A percentile compares a stretch with the other conserved stretches of the same genome.
These are phyloP conservation scores for Hippocampus kuda DNA, from an alignment of 2,797 vertebrate genomes.

Conservation along the genomic window DNA sequence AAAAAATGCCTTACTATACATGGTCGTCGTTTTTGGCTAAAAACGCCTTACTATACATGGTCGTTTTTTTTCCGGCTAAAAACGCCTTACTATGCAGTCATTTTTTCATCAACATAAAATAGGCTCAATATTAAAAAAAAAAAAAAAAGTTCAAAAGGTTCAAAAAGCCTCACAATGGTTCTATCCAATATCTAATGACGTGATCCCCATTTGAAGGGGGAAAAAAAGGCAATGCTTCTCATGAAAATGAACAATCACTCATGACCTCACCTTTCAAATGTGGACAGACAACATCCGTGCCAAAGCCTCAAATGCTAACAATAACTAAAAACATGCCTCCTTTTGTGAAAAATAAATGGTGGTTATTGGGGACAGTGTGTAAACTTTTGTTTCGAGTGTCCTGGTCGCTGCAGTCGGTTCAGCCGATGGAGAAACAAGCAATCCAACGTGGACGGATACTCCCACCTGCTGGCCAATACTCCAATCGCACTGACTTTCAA, in stretches of 20 bases:
- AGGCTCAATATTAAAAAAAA: too few relatives aligned
- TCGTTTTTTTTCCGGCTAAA: too few relatives aligned
- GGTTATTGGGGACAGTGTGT: neutral
- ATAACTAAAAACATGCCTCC: neutral
- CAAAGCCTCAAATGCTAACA: constrained; percentile 7
- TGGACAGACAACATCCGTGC: constrained; percentile 1
- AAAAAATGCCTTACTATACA: too few relatives aligned
- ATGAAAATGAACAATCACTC: constrained; percentile 9
- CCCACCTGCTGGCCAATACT: constrained; percentile 44
- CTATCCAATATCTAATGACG: constrained; percentile 27
- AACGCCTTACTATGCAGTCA: too few relatives aligned
- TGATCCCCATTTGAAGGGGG: constrained; percentile 35
- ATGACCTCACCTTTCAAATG: constrained; percentile 5
- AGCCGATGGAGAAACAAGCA: neutral
- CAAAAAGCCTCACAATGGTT: too few relatives aligned
- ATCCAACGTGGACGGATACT: constrained; percentile 30
- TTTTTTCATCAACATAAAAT: too few relatives aligned
- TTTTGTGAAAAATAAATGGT: neutral
- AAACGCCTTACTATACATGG: too few relatives aligned
- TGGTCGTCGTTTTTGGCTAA: too few relatives aligned
- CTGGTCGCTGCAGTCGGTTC: neutral
- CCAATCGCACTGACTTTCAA: neutral
- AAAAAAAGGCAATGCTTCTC: constrained; percentile 20
- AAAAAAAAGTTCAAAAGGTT: too few relatives aligned
- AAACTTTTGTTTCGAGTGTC: constrained; percentile 8